A percentile compares a stretch with the other conserved stretches of the same genome.
Evolutionary conservation across 2,113 vertebrate genomes (phyloP).

Genomic region (Callipepla californica): DNA sequence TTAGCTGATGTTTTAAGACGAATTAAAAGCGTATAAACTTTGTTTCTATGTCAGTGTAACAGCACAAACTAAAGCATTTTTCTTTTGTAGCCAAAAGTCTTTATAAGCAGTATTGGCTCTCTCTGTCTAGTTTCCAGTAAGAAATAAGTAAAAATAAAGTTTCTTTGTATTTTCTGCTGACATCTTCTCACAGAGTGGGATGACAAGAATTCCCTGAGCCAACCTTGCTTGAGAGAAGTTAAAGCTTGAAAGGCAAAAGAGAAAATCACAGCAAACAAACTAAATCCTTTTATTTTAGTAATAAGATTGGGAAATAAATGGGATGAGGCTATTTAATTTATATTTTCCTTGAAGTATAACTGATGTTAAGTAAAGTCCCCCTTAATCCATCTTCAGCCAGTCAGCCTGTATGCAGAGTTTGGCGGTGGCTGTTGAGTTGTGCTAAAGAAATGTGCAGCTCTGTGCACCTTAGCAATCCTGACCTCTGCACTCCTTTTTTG

Average conservation of each 20-base stretch:
- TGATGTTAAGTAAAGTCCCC: background rate
- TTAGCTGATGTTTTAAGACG: background rate
- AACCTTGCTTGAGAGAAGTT: background rate
- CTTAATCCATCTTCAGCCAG: background rate
- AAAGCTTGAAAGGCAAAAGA: background rate
- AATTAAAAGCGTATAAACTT: conserved; percentile 2
- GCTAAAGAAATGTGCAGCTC: background rate
- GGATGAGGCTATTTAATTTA: background rate
- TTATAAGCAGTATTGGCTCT: background rate
- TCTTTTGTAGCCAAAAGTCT: background rate
- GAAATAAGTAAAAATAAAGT: background rate
- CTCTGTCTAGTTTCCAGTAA: background rate
- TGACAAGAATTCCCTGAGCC: background rate
- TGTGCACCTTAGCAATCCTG: background rate
- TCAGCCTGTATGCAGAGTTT: background rate
- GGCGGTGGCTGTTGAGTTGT: background rate
- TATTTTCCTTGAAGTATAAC: background rate
- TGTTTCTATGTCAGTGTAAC: background rate
- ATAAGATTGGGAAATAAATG: background rate
- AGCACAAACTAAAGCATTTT: background rate
- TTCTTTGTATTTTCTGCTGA: background rate
- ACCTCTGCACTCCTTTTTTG: background rate
- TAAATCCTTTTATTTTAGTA: background rate
- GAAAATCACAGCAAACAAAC: background rate
- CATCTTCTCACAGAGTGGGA: background rate